These are phyloP conservation scores for Dermatemys mawii DNA, from an alignment of 2,113 vertebrate genomes.

Conservation along the genomic window DNA sequence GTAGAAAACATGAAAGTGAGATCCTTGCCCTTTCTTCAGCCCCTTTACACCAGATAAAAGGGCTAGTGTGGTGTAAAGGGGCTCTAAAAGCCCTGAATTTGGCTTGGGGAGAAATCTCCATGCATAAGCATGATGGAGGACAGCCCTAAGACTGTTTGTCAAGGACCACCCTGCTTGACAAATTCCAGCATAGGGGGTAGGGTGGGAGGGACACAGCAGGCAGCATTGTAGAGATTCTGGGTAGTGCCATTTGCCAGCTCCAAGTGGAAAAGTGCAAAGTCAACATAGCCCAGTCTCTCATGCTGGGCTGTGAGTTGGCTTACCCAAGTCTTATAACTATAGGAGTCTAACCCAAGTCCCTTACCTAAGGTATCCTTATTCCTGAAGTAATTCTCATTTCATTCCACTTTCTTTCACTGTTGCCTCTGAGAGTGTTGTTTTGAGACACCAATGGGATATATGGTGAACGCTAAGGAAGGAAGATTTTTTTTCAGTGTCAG, in stretches of 20 bases:
- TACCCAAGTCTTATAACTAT: no score
- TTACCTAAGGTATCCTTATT: background rate
- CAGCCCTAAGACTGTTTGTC: background rate
- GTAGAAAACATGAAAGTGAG: background rate
- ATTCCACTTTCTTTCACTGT: background rate
- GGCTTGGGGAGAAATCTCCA: background rate
- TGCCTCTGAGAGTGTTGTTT: background rate
- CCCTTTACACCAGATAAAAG: background rate
- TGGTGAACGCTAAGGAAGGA: background rate
- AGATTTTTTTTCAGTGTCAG: no score
- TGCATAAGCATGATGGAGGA: no score
- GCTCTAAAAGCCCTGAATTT: background rate
- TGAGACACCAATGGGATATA: background rate
- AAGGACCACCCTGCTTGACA: background rate
- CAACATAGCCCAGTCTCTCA: no score
- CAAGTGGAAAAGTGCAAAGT: no score
- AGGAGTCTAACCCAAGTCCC: background rate
- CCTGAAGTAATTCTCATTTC: fast-evolving
- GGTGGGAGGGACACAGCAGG: no score
- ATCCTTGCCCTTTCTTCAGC: background rate
- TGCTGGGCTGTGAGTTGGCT: no score
- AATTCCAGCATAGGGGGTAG: no score
- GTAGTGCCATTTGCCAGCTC: no score
- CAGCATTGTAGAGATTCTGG: no score
- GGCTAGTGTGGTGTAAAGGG: background rate